These are phyloP conservation scores for Lepus townsendii DNA, from an alignment of 2,797 vertebrate species.

Conservation along the genomic window DNA sequence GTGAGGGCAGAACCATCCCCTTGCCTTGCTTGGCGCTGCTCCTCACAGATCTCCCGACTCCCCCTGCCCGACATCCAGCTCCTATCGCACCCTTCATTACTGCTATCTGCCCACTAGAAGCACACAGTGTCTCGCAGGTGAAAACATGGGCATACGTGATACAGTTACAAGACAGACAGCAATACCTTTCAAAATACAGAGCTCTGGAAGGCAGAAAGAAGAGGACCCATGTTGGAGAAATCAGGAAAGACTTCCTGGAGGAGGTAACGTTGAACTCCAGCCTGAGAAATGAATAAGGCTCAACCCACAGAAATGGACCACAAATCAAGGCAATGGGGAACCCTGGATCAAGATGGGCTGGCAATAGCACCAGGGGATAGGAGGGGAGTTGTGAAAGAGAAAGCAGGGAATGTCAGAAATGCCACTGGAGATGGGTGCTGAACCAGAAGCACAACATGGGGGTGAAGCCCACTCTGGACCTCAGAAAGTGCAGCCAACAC, in stretches of 20 bases:
- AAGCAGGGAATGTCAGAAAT: background rate
- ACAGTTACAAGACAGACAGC: background rate
- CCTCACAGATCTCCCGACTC: no score
- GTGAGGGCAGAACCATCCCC: background rate
- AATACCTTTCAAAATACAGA: background rate
- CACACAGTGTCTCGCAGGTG: background rate
- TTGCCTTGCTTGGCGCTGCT: background rate
- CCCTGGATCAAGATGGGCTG: background rate
- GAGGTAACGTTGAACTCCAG: background rate
- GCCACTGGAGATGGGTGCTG: background rate
- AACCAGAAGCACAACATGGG: background rate
- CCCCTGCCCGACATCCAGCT: rapidly evolving
- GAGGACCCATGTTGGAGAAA: background rate
- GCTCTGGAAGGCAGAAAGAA: background rate
- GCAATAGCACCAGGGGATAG: rapidly evolving
- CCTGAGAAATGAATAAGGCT: background rate
- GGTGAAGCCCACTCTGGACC: background rate
- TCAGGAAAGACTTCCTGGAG: conserved; percentile 29
- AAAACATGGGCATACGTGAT: background rate
- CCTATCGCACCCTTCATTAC: background rate
- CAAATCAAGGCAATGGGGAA: background rate
- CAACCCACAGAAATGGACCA: background rate
- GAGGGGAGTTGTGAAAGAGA: background rate
- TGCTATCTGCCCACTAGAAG: background rate
- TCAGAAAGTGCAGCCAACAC: background rate